Conservation (phyloP, 2,797 vertebrate genomes). For the Mormyrops boulengeri region DNA sequence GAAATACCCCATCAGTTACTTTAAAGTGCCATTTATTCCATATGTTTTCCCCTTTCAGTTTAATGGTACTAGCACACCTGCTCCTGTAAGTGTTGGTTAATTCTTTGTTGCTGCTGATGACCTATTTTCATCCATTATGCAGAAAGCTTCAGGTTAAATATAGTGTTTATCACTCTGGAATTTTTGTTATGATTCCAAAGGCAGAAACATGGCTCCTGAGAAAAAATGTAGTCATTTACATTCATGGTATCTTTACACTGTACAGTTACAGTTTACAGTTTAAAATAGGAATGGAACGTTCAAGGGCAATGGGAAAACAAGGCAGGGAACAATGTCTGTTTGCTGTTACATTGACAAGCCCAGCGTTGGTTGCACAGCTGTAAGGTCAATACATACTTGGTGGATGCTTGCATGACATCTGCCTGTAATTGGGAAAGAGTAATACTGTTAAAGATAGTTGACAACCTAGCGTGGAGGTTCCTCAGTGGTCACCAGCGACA, state of each 20-base stretch:
- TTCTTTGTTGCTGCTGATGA: neutral
- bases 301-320: neutral
- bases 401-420: neutral
- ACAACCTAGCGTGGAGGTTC: neutral
- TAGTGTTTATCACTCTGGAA: neutral
- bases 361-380: neutral
- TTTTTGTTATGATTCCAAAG: neutral
- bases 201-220: neutral
- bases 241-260: neutral
- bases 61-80: neutral
- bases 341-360: neutral
- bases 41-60: neutral
- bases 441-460: neutral
- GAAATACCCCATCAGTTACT: neutral
- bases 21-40: neutral
- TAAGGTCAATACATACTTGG: neutral
- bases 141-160: neutral
- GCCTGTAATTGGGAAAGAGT: neutral
- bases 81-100: neutral
- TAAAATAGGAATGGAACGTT: neutral
- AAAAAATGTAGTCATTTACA: neutral
- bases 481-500: neutral
- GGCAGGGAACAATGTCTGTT: neutral
- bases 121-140: neutral
- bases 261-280: neutral